These are phyloP conservation scores for Helicoverpa assulta DNA, from an alignment of 2,888 invertebrate genomes.

Conservation along the genomic window DNA sequence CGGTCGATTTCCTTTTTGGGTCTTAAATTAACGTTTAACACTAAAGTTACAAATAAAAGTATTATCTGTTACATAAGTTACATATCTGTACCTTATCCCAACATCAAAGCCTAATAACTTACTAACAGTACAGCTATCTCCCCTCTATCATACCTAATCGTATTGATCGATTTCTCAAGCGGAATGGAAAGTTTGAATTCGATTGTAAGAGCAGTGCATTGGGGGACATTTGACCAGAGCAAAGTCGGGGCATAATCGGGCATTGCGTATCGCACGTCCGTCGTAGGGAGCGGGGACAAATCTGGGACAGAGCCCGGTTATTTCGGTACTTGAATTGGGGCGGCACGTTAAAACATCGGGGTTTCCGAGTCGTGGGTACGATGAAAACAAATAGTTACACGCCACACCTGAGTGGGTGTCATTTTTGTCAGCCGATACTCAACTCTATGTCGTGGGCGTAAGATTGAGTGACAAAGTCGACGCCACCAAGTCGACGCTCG, in stretches of 20 bases:
- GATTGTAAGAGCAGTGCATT: slow-evolving; percentile 52
- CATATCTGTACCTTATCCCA: slow-evolving; percentile 12
- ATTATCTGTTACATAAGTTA: neutral
- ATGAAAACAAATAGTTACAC: slow-evolving; percentile 81
- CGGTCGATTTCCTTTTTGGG: neutral
- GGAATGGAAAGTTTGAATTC: slow-evolving; percentile 49
- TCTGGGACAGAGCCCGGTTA: slow-evolving; percentile 84
- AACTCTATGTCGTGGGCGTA: slow-evolving; percentile 64
- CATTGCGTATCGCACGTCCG: slow-evolving; percentile 69
- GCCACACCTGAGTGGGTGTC: slow-evolving; percentile 78
- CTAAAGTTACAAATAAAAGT: neutral
- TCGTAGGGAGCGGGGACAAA: slow-evolving; percentile 74
- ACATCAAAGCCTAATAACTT: slow-evolving; percentile 51
- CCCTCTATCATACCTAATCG: slow-evolving; percentile 38
- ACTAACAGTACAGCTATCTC: slow-evolving; percentile 45
- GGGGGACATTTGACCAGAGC: slow-evolving; percentile 47
- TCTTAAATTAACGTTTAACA: neutral
- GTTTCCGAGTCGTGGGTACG: slow-evolving; percentile 77
- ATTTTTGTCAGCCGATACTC: slow-evolving; percentile 63
- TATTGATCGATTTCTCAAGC: slow-evolving; percentile 51
- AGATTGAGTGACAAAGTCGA: slow-evolving; percentile 60
- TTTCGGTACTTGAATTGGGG: slow-evolving; percentile 86
- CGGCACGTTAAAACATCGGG: slow-evolving; percentile 85
- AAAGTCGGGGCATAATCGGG: slow-evolving; percentile 58
- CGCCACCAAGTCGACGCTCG: slow-evolving; percentile 55